Conservation (phyloP, 2,113 vertebrate species). For the Rattus rattus region DNA sequence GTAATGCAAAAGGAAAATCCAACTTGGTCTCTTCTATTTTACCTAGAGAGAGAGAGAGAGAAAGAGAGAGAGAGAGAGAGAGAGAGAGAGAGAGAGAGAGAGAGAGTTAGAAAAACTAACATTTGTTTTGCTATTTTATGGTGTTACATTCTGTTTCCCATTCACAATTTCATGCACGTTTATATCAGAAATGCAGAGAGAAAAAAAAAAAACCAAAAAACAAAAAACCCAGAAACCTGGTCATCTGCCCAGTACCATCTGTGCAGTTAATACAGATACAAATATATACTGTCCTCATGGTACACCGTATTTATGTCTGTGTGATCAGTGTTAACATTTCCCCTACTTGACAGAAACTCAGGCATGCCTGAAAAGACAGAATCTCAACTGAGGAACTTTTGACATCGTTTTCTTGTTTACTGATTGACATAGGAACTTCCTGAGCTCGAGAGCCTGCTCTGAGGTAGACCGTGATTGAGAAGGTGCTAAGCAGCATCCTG, state of each 20-base stretch:
- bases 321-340: not conserved
- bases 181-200: not conserved
- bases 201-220: not conserved
- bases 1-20: slow-evolving; percentile 37
- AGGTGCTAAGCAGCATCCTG: not conserved
- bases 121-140: slow-evolving; percentile 48
- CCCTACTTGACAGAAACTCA: not conserved
- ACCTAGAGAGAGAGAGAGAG: too few species aligned
- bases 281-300: not conserved
- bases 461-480: not conserved
- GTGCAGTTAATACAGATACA: not conserved
- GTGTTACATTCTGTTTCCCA: not conserved
- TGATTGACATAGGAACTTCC: not conserved
- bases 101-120: slow-evolving; percentile 54
- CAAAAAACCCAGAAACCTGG: not conserved
- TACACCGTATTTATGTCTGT: not conserved
- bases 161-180: slow-evolving; percentile 12
- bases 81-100: too few species aligned
- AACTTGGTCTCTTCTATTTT: slow-evolving; percentile 68
- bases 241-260: not conserved
- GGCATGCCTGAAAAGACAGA: not conserved
- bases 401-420: not conserved
- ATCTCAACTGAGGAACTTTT: not conserved
- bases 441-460: too few species aligned
- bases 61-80: too few species aligned